These are phyloP conservation scores for Galbula dea DNA, from an alignment of 2,113 vertebrate genomes.

Conservation along the genomic window DNA sequence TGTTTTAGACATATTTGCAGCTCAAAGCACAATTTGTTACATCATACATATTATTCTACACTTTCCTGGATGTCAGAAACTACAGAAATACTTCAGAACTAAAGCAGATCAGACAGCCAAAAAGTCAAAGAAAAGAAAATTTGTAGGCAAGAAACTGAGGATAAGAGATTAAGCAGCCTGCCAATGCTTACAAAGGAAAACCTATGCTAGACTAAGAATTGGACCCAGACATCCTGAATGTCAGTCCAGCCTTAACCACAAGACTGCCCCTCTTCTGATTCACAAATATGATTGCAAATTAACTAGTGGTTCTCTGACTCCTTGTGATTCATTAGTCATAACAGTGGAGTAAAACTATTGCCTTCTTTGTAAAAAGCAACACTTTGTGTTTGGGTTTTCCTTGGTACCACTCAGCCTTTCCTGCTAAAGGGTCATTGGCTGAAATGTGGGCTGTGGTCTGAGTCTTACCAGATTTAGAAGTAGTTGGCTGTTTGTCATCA, in stretches of 20 bases:
- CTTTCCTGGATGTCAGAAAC: conserved; percentile 35
- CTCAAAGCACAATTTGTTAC: neutral
- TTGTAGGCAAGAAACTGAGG: neutral
- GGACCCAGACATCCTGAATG: conserved; percentile 53
- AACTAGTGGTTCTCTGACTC: neutral
- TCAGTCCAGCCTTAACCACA: conserved; percentile 38
- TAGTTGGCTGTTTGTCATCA: neutral
- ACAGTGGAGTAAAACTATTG: neutral
- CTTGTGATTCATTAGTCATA: conserved; percentile 9
- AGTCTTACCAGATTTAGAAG: neutral
- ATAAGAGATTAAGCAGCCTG: neutral
- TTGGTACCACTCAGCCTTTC: neutral
- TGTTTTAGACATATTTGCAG: neutral
- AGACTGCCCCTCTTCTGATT: conserved; percentile 24
- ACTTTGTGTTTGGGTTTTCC: neutral
- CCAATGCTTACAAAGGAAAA: conserved; percentile 48
- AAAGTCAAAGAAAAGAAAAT: neutral
- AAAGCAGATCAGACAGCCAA: neutral
- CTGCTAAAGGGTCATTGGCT: neutral
- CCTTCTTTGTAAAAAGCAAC: neutral
- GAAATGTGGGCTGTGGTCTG: neutral
- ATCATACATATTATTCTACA: neutral
- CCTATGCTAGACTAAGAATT: conserved; percentile 32
- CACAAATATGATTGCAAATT: conserved; percentile 31
- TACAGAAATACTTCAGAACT: conserved; percentile 12